phyloP scores from a whole-genome alignment of 30 jellyfish, hydroid and myxozoan species.

The Phacellophora camtschatica region DNA sequence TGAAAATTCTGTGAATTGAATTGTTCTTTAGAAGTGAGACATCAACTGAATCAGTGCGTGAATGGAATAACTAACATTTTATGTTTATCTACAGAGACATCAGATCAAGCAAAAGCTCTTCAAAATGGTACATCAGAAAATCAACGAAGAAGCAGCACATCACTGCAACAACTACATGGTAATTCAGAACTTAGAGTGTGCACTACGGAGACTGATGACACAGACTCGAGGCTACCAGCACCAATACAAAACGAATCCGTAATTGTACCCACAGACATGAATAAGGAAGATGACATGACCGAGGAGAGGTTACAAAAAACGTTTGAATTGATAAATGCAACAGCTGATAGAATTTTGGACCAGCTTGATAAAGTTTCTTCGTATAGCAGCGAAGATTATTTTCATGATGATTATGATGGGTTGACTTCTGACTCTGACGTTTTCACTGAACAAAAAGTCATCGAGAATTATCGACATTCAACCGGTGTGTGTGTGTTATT shows the following conservation, averaged over 20 bases:
- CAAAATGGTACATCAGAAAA: too few relatives aligned
- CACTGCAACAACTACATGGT: too few relatives aligned
- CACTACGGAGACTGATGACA: too few relatives aligned
- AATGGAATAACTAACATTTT: too few relatives aligned
- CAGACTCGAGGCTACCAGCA: neutral
- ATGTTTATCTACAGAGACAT: too few relatives aligned
- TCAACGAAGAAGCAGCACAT: too few relatives aligned
- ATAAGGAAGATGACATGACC: slow-evolving; percentile 18
- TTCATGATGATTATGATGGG: neutral
- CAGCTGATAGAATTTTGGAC: slow-evolving; percentile 60
- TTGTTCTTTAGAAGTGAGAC: too few relatives aligned
- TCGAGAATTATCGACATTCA: neutral
- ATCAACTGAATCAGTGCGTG: too few relatives aligned
- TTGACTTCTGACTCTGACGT: neutral
- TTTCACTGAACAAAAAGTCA: neutral
- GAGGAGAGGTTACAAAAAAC: slow-evolving; percentile 35
- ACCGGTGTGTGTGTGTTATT: neutral
- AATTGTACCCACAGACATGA: slow-evolving; percentile 29
- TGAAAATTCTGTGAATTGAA: too few relatives aligned
- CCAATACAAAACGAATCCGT: slow-evolving; percentile 31
- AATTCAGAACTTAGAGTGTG: too few relatives aligned
- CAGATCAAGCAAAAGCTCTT: too few relatives aligned
- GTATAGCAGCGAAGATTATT: slow-evolving; percentile 12
- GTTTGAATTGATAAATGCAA: slow-evolving; percentile 40
- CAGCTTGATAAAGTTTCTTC: slow-evolving; percentile 50